phyloP scores from a whole-genome alignment of 2,888 invertebrate species.

The Aleiodes testaceus region DNA sequence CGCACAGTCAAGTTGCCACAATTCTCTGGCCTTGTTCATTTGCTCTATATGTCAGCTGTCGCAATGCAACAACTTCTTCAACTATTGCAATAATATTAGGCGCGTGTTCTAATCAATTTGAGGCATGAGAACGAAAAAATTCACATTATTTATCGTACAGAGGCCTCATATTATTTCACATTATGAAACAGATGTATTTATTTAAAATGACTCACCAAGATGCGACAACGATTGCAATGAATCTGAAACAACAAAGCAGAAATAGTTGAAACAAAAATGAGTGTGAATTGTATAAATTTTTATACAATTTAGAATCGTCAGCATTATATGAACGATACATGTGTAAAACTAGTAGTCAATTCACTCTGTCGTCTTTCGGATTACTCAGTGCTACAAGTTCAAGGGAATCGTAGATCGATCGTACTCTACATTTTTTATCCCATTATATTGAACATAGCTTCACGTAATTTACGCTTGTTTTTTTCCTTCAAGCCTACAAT shows the following conservation, averaged over 20 bases:
- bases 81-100: neutral
- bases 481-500: neutral
- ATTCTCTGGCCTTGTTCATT: constrained; percentile 12
- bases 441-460: neutral
- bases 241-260: constrained; percentile 69
- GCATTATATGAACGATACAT: neutral
- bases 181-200: neutral
- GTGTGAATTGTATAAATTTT: neutral
- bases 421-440: constrained; percentile 22
- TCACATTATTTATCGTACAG: neutral
- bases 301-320: neutral
- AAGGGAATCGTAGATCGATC: constrained; percentile 46
- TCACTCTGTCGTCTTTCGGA: neutral
- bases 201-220: constrained; percentile 65
- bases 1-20: neutral
- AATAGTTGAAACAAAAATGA: constrained; percentile 40
- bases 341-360: neutral
- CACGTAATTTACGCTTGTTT: constrained; percentile 1
- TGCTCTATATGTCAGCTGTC: constrained; percentile 20
- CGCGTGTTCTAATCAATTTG: neutral
- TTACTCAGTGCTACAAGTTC: constrained; percentile 44
- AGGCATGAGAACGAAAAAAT: too few relatives aligned
- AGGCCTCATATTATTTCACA: neutral
- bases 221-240: constrained; percentile 69
- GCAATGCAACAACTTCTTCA: constrained; percentile 11